Evolutionary conservation across 2,888 invertebrate genomes (phyloP), one percentile per base, ranked within the genome.

Genomic region (Ariolimax columbianus): DNA sequence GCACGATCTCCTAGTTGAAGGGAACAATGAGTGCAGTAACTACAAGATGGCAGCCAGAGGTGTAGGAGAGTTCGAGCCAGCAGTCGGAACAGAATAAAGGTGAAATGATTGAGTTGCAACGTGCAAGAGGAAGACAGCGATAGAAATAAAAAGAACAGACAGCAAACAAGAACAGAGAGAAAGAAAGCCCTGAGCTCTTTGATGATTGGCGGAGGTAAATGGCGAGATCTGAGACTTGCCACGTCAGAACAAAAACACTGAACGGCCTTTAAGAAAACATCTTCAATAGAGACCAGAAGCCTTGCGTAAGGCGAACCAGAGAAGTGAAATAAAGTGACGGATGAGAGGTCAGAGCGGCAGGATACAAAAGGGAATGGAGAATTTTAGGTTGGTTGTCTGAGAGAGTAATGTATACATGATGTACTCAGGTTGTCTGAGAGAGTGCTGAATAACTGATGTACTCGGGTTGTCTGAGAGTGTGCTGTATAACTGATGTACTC

Each of bases 121-220:
- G 36, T 47, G 81, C 17, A 26, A 47, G 47, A 81, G 70, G 66
- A 47, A 81, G 70, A 47, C 40, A 70, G 70, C 1, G 36, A 36
- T 26, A 70, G 70, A 81, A 47, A 81, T 55, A n/a, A 40, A 36
- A 43, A 66, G 79, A 78, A 33, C 30, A 14, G 55, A 55, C 51
- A 77, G 33, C 30, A 55, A 77, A 33, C 51, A 77, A 17, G 75
- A n/a, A 14, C 30, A 51, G 51, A 36, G 55, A 3, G 77, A 51
- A 55, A 55, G 23, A 33, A 23, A 30, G 77, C 77, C 19, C 9
- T 14, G 30, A 7, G 33, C 51, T 14, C 77, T 77, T 77, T 77
- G 77, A 77, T 73, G 73, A 73, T 73, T 73, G 73, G 43, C 7
- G 17, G 70, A 36, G 43, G 33, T 51, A 77, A 77, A 77, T 55